Evolutionary conservation across 1,140 invertebrate genomes (phyloP).

Genomic region (Bombus pascuorum): DNA sequence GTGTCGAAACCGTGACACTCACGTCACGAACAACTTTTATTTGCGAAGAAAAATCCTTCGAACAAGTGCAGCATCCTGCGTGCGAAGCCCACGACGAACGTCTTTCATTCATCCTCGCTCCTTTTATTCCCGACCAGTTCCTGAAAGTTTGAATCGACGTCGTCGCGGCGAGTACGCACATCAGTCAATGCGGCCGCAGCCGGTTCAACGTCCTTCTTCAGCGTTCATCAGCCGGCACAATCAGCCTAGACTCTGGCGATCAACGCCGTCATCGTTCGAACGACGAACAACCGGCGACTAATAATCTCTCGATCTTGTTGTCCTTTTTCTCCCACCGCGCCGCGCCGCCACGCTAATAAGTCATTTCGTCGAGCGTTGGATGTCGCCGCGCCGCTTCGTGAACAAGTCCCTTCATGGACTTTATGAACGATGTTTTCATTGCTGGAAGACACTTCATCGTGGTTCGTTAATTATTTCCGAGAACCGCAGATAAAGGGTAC

Average conservation of each 20-base stretch:
- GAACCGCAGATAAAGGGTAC: slow-evolving; percentile 20
- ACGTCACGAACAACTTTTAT: not conserved
- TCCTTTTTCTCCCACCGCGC: slow-evolving; percentile 57
- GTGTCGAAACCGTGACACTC: not conserved
- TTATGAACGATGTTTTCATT: slow-evolving; percentile 67
- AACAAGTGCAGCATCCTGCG: no score
- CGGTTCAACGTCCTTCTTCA: slow-evolving; percentile 36
- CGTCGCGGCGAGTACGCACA: not conserved
- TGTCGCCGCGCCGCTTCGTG: slow-evolving; percentile 68
- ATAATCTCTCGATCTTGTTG: slow-evolving; percentile 59
- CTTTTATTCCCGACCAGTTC: slow-evolving; percentile 2
- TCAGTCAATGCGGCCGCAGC: not conserved
- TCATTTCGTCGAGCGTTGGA: slow-evolving; percentile 61
- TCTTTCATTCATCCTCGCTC: slow-evolving; percentile 20
- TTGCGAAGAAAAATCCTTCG: not conserved
- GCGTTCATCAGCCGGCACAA: no score
- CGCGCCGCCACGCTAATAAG: slow-evolving; percentile 59
- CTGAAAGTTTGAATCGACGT: slow-evolving; percentile 36
- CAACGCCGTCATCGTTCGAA: slow-evolving; percentile 53
- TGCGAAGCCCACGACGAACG: no score
- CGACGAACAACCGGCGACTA: slow-evolving; percentile 54
- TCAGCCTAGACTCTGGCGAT: no score
- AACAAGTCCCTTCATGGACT: slow-evolving; percentile 53
- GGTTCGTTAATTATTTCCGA: slow-evolving; percentile 60
- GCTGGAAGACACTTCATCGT: slow-evolving; percentile 60